A percentile compares a stretch with the other conserved stretches of the same genome.
phyloP scores from a whole-genome alignment of 2,888 invertebrate genomes.

The Psylliodes chrysocephalus region DNA sequence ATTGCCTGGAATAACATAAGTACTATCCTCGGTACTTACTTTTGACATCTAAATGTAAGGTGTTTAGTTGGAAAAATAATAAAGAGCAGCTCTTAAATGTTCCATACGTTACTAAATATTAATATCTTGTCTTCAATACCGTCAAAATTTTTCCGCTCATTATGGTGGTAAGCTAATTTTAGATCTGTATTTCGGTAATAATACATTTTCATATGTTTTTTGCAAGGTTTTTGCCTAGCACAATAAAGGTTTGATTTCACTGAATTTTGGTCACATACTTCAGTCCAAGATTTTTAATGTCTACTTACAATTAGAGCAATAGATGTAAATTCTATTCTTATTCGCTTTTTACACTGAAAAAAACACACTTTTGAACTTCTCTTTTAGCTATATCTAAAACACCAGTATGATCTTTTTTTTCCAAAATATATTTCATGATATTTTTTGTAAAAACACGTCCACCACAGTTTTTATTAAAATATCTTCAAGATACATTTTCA shows the following conservation, averaged over 20 bases:
- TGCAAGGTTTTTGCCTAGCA: neutral
- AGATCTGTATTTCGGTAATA: too few species aligned
- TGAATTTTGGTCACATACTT: neutral
- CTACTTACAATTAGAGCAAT: too few species aligned
- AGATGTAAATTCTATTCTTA: neutral
- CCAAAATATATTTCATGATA: neutral
- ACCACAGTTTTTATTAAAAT: neutral
- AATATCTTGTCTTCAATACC: too few species aligned
- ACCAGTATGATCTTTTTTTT: neutral
- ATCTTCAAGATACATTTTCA: neutral
- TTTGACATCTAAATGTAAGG: neutral
- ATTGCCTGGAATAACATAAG: neutral
- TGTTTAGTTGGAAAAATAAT: neutral
- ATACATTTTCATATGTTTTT: too few species aligned
- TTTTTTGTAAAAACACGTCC: neutral
- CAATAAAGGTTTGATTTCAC: neutral
- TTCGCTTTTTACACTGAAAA: neutral
- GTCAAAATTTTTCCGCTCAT: too few species aligned
- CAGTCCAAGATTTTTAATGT: neutral
- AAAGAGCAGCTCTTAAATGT: neutral
- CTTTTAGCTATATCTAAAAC: neutral
- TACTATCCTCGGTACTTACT: neutral
- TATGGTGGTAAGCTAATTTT: too few species aligned
- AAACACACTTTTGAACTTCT: neutral
- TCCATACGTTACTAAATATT: neutral